These are phyloP conservation scores for Otocyon megalotis DNA, from an alignment of 2,113 vertebrate species.

Conservation along the genomic window DNA sequence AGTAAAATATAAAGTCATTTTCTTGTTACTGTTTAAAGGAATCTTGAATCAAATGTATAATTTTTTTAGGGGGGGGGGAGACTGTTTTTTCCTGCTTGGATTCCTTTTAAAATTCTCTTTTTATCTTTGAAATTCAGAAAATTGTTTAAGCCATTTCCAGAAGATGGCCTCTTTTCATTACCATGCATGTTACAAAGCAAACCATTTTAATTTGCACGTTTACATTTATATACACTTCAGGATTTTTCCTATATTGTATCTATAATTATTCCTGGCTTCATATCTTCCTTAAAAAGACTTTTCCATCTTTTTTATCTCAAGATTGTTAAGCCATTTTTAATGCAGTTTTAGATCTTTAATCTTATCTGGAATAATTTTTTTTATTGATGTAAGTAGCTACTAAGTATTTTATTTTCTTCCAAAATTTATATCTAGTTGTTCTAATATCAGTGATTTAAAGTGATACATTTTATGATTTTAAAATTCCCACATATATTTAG, in stretches of 20 bases:
- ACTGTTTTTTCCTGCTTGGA: background rate
- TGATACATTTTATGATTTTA: slow-evolving; percentile 31
- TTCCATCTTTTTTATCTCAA: slow-evolving; percentile 1
- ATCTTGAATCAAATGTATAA: slow-evolving; percentile 27
- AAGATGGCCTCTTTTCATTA: background rate
- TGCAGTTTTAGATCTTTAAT: slow-evolving; percentile 49
- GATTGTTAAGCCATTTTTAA: slow-evolving; percentile 48
- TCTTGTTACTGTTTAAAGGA: slow-evolving; percentile 41
- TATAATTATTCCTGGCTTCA: slow-evolving; percentile 48
- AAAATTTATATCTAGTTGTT: slow-evolving; percentile 21
- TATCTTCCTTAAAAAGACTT: slow-evolving; percentile 17
- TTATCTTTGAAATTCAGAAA: slow-evolving; percentile 62
- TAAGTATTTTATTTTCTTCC: slow-evolving; percentile 48
- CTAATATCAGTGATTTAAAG: background rate
- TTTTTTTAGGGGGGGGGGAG: background rate
- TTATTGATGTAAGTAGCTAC: slow-evolving; percentile 49
- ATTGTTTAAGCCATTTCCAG: slow-evolving; percentile 4
- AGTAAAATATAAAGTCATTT: slow-evolving; percentile 45
- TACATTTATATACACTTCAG: background rate
- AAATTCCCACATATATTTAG: slow-evolving; percentile 7
- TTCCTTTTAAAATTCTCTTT: slow-evolving; percentile 45
- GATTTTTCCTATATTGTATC: background rate
- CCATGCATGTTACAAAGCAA: slow-evolving; percentile 26
- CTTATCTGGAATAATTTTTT: background rate
- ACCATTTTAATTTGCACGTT: slow-evolving; percentile 25